A percentile compares a stretch with the other conserved stretches of the same genome.
Conservation (phyloP, 2,888 invertebrate genomes). For the Napeogenes inachia region DNA sequence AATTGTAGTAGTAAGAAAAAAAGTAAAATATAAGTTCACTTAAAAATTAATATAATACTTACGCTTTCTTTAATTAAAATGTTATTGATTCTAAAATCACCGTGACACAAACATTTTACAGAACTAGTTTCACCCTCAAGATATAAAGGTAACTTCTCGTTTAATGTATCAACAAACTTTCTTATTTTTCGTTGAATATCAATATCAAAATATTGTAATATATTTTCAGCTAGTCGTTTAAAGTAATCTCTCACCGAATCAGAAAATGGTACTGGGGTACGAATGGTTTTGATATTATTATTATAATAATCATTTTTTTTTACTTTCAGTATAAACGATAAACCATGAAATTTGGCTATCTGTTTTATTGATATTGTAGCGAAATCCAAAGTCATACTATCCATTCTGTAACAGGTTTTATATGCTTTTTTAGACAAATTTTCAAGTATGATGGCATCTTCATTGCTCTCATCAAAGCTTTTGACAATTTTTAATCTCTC, state of each 20-base stretch:
- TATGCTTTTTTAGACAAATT: slow-evolving; percentile 43
- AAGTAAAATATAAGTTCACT: too few species aligned
- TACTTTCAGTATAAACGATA: slow-evolving; percentile 37
- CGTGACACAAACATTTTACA: slow-evolving; percentile 39
- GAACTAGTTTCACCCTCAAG: slow-evolving; percentile 25
- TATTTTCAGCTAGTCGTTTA: slow-evolving; percentile 31
- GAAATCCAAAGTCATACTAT: slow-evolving; percentile 35
- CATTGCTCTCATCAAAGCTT: slow-evolving; percentile 38
- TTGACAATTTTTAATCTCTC: slow-evolving; percentile 42
- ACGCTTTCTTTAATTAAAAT: slow-evolving; percentile 39
- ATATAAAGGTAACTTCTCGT: slow-evolving; percentile 35
- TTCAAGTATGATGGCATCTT: slow-evolving; percentile 46
- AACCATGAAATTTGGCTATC: slow-evolving; percentile 39
- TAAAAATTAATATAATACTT: slow-evolving; percentile 27
- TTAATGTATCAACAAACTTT: too few species aligned
- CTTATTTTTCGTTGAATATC: too few species aligned
- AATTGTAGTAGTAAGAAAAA: background rate
- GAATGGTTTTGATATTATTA: slow-evolving; percentile 34
- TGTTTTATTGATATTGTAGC: slow-evolving; percentile 36
- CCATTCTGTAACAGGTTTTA: slow-evolving; percentile 33
- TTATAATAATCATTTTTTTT: slow-evolving; percentile 32
- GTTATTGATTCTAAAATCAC: slow-evolving; percentile 43
- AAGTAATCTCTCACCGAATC: slow-evolving; percentile 35
- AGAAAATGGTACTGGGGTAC: slow-evolving; percentile 30
- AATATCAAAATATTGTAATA: slow-evolving; percentile 31